These are phyloP conservation scores for Apus apus DNA, from an alignment of 2,113 vertebrate genomes.

Conservation along the genomic window DNA sequence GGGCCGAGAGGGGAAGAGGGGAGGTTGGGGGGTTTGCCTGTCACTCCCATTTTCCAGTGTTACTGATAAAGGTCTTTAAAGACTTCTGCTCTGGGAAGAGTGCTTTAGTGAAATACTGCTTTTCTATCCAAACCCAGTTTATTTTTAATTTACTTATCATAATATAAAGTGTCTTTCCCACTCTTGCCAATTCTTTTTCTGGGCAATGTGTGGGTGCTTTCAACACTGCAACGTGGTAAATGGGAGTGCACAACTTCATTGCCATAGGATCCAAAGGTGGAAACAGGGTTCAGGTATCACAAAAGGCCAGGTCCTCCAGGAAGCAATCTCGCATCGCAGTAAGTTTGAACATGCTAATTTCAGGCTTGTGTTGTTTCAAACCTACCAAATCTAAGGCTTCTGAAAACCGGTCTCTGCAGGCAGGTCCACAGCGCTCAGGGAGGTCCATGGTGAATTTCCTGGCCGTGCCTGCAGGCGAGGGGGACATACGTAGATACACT, in stretches of 20 bases:
- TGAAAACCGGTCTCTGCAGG: accelerated
- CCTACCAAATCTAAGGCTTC: background rate
- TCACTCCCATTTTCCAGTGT: background rate
- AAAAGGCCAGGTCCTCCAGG: background rate
- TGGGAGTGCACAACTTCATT: background rate
- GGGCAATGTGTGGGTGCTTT: background rate
- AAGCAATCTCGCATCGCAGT: background rate
- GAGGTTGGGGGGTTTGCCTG: too few relatives aligned
- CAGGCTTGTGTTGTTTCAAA: constrained; percentile 8
- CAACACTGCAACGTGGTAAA: background rate
- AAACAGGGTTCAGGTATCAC: background rate
- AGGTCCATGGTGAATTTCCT: background rate
- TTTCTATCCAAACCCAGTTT: background rate
- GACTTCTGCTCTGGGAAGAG: background rate
- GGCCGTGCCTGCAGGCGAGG: background rate
- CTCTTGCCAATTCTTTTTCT: background rate
- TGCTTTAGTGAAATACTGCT: background rate
- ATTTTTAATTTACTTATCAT: background rate
- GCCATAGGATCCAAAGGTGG: background rate
- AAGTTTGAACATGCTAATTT: background rate
- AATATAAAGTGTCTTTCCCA: background rate
- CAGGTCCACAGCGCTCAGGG: background rate
- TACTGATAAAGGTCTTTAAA: background rate
- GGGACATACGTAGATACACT: background rate
- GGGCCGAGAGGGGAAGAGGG: too few relatives aligned